Evolutionary conservation across 2,113 vertebrate species (phyloP), one percentile per base, ranked within the genome.

Genomic region (Heterochromis multidens): DNA sequence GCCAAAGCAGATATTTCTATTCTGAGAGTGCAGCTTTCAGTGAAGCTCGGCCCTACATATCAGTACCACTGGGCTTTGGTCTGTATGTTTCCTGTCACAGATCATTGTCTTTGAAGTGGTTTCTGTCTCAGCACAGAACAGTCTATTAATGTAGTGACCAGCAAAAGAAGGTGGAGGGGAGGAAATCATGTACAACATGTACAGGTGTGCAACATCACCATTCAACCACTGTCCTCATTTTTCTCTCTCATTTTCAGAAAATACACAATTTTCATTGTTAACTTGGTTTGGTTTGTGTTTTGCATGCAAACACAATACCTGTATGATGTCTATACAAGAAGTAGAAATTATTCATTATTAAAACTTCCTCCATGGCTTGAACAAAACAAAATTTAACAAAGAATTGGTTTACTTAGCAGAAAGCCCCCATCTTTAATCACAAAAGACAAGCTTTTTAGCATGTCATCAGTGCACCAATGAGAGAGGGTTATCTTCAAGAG

Each of bases 391-490:
- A 63, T 21, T 33, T 3, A 14, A 58, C 17, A 74, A 82, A 63
- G 5, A 43, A 72, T 6, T 4, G 6, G 13, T 72, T 58, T 16
- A 79, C 9, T 46, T 11, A 16, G 4, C 4, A 76, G 13, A 85
- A 87, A 79, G 52, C 33, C 40, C 12, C 8, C 8, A 57, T 61
- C 12, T 77, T 77, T 84, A 63, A 78, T 60, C 6, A 40, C 19
- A 74, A 25, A 65, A 77, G 87, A 23, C 19, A 78, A 90, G 35
- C 33, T 19, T 54, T 79, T 85, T 33, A 77, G 59, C 11, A 43
- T 60, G 67, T 81, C 54, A 86, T 90, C 85, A 85, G 79, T 86
- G 80, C 86, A 84, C 94, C 93, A 96, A 96, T 95, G 89, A 93
- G 79, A 86, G 49, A 82, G 57, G 81, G 62, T 60, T 54, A 59